Percentiles rank a stretch among this genome's conserved stretches.
Evolutionary conservation across 2,797 vertebrate genomes (phyloP).

Genomic region (Muscicapa striata): DNA sequence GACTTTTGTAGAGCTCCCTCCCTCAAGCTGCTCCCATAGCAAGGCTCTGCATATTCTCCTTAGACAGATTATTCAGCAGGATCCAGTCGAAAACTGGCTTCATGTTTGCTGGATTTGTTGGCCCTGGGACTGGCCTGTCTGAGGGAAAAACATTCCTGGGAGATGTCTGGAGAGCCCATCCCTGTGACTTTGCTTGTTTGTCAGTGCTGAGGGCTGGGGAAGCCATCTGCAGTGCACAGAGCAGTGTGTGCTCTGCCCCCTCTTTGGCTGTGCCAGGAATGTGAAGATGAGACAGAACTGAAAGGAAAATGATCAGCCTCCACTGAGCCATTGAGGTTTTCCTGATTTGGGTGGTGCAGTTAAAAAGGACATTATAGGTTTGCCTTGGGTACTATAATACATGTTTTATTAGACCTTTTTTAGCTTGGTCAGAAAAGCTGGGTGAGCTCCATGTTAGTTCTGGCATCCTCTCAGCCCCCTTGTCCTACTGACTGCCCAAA

Average conservation of each 20-base stretch:
- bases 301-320: neutral
- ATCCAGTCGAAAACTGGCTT: neutral
- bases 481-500: neutral
- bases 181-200: neutral
- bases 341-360: neutral
- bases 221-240: neutral
- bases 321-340: neutral
- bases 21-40: neutral
- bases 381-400: neutral
- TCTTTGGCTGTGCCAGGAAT: neutral
- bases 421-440: neutral
- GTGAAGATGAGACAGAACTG: neutral
- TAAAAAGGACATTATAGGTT: neutral
- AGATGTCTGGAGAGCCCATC: neutral
- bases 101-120: neutral
- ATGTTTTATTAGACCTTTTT: neutral
- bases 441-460: neutral
- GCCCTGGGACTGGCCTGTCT: neutral
- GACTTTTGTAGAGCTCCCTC: neutral
- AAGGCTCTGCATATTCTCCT: neutral
- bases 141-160: neutral
- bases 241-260: neutral
- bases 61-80: slow-evolving; percentile 20
- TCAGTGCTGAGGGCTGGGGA: neutral
- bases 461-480: neutral